Conservation (phyloP, 2,888 invertebrate species). For the Lagria hirta region DNA sequence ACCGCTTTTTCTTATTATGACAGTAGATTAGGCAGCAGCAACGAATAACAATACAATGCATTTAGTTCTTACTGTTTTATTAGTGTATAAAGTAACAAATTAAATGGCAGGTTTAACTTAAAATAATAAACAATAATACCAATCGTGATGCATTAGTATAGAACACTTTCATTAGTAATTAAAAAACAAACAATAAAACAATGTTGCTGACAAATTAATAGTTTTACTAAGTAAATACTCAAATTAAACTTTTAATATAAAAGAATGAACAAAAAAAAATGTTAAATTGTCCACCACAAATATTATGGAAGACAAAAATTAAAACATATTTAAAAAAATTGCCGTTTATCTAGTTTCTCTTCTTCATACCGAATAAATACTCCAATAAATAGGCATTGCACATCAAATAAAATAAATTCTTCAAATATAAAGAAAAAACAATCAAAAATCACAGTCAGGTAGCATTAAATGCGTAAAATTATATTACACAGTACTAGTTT, state of each 20-base stretch:
- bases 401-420: conserved; percentile 32
- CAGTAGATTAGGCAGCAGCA: too few species aligned
- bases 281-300: conserved; percentile 15
- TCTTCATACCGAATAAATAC: conserved; percentile 27
- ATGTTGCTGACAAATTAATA: too few species aligned
- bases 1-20: too few species aligned
- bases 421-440: conserved; percentile 29
- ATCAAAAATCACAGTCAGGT: conserved; percentile 38
- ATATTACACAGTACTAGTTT: conserved; percentile 33
- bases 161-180: background rate
- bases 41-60: too few species aligned
- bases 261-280: too few species aligned
- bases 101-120: too few species aligned
- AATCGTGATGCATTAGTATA: conserved; percentile 19
- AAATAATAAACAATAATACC: conserved; percentile 12
- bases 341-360: conserved; percentile 4
- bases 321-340: conserved; percentile 22
- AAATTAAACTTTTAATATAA: conserved; percentile 28
- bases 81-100: too few species aligned
- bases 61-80: too few species aligned
- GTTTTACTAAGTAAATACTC: conserved; percentile 25
- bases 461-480: conserved; percentile 14
- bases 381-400: conserved; percentile 35
- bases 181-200: conserved; percentile 10
- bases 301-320: conserved; percentile 23